Evolutionary conservation across 2,113 vertebrate species (phyloP).

Genomic region (Xiphophorus hellerii): DNA sequence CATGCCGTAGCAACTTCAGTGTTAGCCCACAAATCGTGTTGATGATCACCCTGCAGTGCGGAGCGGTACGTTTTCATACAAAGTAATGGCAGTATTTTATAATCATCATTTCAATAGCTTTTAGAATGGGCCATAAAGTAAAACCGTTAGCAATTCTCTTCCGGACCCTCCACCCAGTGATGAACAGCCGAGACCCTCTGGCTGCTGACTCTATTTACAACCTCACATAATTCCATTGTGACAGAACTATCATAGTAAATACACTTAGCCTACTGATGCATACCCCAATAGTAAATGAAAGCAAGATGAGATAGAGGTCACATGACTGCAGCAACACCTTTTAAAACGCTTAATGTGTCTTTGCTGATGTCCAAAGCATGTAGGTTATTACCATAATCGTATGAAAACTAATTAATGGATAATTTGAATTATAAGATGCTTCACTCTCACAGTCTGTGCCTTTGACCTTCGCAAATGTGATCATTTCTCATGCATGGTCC

Average conservation of each 20-base stretch:
- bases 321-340: conserved; percentile 82
- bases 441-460: conserved; percentile 78
- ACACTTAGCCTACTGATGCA: conserved; percentile 75
- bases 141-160: conserved; percentile 83
- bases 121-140: conserved; percentile 94
- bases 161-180: conserved; percentile 60
- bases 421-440: conserved; percentile 87
- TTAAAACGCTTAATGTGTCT: conserved; percentile 89
- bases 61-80: conserved; percentile 91
- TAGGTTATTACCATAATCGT: conserved; percentile 82
- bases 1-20: conserved; percentile 34
- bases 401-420: conserved; percentile 87
- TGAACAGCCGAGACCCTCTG: conserved; percentile 84
- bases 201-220: conserved; percentile 90
- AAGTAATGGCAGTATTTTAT: conserved; percentile 95
- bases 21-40: conserved; percentile 80
- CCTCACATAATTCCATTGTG: conserved; percentile 86
- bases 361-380: conserved; percentile 85
- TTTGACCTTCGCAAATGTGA: conserved; percentile 85
- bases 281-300: conserved; percentile 72
- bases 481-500: conserved; percentile 59
- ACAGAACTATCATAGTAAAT: conserved; percentile 85
- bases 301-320: conserved; percentile 78
- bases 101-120: conserved; percentile 91
- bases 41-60: conserved; percentile 89